Evolutionary conservation across 2,113 vertebrate species (phyloP).

Genomic region (Sciurus niger): DNA sequence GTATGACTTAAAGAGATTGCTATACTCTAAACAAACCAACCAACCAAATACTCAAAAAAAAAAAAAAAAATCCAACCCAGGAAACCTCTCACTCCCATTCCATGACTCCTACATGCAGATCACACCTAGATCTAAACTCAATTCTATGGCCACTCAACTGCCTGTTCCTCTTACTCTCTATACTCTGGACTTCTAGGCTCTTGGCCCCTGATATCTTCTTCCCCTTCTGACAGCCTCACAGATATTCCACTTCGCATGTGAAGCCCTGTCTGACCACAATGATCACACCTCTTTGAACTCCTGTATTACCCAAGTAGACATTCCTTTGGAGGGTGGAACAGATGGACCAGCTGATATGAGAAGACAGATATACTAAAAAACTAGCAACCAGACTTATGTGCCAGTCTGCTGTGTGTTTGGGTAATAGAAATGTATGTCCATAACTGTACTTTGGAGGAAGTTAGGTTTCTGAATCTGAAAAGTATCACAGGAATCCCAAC

Average conservation of each 20-base stretch:
- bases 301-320: background rate
- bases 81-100: background rate
- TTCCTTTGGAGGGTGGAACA: background rate
- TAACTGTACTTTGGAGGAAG: background rate
- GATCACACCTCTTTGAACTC: background rate
- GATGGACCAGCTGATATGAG: background rate
- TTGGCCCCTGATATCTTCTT: background rate
- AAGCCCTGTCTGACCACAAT: background rate
- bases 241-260: background rate
- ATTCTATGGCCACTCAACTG: background rate
- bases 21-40: background rate
- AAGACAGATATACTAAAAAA: background rate
- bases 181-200: background rate
- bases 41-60: too few species aligned
- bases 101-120: background rate
- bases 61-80: too few species aligned
- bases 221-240: background rate
- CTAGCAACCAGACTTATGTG: background rate
- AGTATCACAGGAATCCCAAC: background rate
- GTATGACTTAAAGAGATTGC: background rate
- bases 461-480: constrained; percentile 18
- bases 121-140: background rate
- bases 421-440: background rate
- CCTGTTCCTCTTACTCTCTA: background rate
- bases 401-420: background rate